Base-by-base conservation (phyloP, 2,888 invertebrate genomes). In the Polymixis flavicincta region DNA sequence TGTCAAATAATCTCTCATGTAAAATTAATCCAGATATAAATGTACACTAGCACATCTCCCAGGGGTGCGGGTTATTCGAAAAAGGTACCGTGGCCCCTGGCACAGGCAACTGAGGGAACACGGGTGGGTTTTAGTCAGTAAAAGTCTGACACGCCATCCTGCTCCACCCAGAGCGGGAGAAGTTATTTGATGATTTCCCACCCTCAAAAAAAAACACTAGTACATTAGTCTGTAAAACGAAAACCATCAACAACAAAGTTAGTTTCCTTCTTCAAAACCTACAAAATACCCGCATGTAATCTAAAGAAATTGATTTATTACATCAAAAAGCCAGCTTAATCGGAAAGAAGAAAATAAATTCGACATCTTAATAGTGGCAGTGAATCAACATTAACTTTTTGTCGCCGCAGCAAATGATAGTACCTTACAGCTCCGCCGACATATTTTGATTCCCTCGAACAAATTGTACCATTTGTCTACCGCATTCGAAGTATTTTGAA, bases 391-490 rank as follows among this genome's bases (percentile, higher is more conserved):
- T 81, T 81, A 75, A 63, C 69, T 70, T 76, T 75, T 82, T 82
- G 59, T 28, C 48, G 17, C 37, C 25, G 54, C 48, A 32, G 19
- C 19, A 59, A 74, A 74, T 48, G 59, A 50, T 61, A 22, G 52
- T n/a, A 32, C 32, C 37, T 68, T 48, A 55, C 50, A 45, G 19
- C 28, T 25, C 28, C 25, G 7, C 54, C 50, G 55, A 67, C 74
- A 74, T 70, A 74, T 85, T 84, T 67, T 74, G 67, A 68, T 76
- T 69, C 66, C 0, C 9, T 32, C 64, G 57, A 59, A 87, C 83
- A 83, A 87, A 85, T 85, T 45, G 61, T 69, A 59, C 67, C 70
- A 85, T 86, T 85, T 76, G 74, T 85, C 74, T 50, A 25, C 70
- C 50, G 45, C 54, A 67, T 75, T 64, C 55, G 59, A 85, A 63